phyloP scores from a whole-genome alignment of 2,113 vertebrate genomes.

The Euleptes europaea region DNA sequence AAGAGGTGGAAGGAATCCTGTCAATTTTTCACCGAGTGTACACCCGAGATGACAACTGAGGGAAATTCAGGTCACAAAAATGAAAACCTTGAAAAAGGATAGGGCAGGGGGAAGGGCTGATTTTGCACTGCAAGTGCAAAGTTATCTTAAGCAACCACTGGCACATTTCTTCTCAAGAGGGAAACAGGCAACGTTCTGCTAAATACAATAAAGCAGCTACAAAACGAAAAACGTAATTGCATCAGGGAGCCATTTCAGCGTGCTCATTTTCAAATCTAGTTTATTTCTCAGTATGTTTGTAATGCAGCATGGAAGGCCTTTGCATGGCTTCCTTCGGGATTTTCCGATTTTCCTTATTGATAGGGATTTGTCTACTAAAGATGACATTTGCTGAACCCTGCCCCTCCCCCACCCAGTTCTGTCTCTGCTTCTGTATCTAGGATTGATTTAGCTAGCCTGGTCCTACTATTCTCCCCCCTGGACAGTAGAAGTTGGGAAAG shows the following conservation, averaged over 20 bases:
- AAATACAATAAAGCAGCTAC: conserved; percentile 21
- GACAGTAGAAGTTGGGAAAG: conserved; percentile 45
- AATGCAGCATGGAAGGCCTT: too few species aligned
- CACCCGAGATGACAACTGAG: conserved; percentile 65
- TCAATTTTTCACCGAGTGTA: conserved; percentile 55
- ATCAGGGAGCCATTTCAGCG: conserved; percentile 3
- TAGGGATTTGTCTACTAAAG: not conserved
- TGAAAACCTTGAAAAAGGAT: conserved; percentile 47
- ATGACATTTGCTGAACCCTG: not conserved
- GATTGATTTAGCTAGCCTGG: not conserved
- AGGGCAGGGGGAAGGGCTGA: conserved; percentile 1
- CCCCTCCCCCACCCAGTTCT: too few species aligned
- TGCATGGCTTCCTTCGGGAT: not conserved
- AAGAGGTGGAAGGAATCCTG: not conserved
- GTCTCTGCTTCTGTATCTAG: not conserved
- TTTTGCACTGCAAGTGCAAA: not conserved
- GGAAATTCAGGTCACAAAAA: conserved; percentile 61
- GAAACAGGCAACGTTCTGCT: conserved; percentile 21
- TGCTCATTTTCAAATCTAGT: not conserved
- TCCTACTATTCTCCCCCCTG: conserved; percentile 34
- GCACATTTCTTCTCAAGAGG: conserved; percentile 38
- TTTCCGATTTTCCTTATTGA: not conserved
- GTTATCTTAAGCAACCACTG: conserved; percentile 33
- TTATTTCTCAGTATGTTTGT: not conserved
- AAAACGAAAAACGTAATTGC: conserved; percentile 39